Evolutionary conservation across 1,140 invertebrate species (phyloP), one percentile per base, ranked within the genome.

Genomic region (Dolichoris vasculosae): DNA sequence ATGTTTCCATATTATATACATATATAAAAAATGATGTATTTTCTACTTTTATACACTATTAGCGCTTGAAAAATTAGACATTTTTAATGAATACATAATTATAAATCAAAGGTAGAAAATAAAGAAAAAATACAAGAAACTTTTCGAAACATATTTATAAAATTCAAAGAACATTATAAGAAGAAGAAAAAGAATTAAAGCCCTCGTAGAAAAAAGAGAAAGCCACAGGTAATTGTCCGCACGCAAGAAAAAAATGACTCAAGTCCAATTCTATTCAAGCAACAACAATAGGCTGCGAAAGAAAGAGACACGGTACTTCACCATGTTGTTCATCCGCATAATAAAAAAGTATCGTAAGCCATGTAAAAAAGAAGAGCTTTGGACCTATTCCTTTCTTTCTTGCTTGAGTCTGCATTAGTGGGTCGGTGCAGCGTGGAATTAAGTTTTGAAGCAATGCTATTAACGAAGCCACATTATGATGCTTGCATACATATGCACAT

Each of bases 191-290:
- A 67, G 64, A 81, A 69, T 43, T 40, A 69, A 40, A 48, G 64
- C 40, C 40, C 26, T 40, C 63, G n/a, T 48, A 59, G 32, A 43
- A 67, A 64, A 69, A 81, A 46, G 64, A 80, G n/a, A 64, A 80
- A 64, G 51, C 32, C 48, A 63, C 20, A 11, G 76, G 17, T 78
- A 78, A 78, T 78, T 78, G 76, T 11, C 23, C 30, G 51, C 48
- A 55, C 8, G 55, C 3, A 80, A 55, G 26, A 80, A 67, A 64
- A 67, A 46, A 80, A 32, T 63, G 67, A 83, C 71, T 77, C 59
- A 26, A 83, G 82, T 83, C 82, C 71, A 73, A 83, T 77, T 77
- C 82, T 35, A 77, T 83, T 77, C n/a, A 83, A 59, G 43, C 30
- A 64, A 84, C 75, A 84, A 84, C 46, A 84, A 78, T 71, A 51